Percentiles rank a stretch among this genome's conserved stretches.
Conservation (phyloP, 2,797 vertebrate genomes). For the Phataginus tetradactyla region DNA sequence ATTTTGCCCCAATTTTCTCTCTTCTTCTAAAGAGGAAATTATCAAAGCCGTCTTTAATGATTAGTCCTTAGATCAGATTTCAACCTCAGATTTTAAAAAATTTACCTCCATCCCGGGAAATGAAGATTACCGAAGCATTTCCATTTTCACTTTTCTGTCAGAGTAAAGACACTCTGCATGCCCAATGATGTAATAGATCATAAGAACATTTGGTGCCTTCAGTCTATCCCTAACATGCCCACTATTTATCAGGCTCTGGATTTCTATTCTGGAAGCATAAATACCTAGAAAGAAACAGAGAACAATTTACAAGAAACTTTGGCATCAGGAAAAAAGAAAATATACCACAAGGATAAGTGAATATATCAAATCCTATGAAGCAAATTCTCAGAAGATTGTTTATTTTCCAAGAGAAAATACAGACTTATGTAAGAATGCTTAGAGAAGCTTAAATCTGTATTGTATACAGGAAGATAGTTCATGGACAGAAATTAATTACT, state of each 20-base stretch:
- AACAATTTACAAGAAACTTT: constrained; percentile 61
- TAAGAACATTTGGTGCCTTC: not conserved
- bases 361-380: constrained; percentile 23
- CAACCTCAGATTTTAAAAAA: not conserved
- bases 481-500: constrained; percentile 38
- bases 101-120: not conserved
- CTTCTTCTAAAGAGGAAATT: not conserved
- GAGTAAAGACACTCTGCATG: not conserved
- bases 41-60: not conserved
- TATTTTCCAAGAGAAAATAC: constrained; percentile 50
- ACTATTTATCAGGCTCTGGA: constrained; percentile 59
- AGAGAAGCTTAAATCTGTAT: not conserved
- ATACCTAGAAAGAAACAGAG: constrained; percentile 27
- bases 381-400: constrained; percentile 23
- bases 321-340: not conserved
- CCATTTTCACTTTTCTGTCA: not conserved
- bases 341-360: not conserved
- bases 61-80: not conserved
- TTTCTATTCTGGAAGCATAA: not conserved
- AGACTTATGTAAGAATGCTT: not conserved
- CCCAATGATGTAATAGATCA: not conserved
- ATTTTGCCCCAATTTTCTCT: not conserved
- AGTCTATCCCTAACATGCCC: not conserved
- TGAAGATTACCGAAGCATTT: not conserved
- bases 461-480: not conserved